Percentiles rank a stretch among this genome's conserved stretches.
Evolutionary conservation across 2,113 vertebrate species (phyloP).

Genomic region (Elephantulus edwardii): DNA sequence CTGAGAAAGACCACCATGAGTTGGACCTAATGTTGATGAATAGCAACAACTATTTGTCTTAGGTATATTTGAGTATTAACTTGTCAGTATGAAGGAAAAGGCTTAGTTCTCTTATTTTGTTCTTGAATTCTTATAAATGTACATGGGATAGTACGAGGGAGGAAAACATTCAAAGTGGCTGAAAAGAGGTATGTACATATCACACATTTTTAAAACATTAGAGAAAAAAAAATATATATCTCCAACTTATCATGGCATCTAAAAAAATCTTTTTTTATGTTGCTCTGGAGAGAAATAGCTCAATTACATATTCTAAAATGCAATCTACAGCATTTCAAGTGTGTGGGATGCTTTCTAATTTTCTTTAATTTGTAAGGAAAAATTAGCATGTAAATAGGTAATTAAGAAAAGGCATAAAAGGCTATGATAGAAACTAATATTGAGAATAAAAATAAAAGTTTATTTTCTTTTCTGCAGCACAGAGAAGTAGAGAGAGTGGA

Average conservation of each 20-base stretch:
- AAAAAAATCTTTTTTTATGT: slow-evolving; percentile 53
- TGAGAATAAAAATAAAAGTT: slow-evolving; percentile 65
- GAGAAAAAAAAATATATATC: slow-evolving; percentile 49
- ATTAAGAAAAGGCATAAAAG: slow-evolving; percentile 69
- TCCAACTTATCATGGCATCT: slow-evolving; percentile 35
- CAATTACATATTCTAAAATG: slow-evolving; percentile 65
- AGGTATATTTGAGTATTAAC: slow-evolving; percentile 21
- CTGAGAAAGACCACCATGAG: neutral
- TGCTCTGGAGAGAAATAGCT: slow-evolving; percentile 45
- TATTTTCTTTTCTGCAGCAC: slow-evolving; percentile 44
- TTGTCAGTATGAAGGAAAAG: neutral
- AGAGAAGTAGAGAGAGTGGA: slow-evolving; percentile 40
- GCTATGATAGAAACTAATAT: slow-evolving; percentile 56
- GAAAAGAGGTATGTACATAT: slow-evolving; percentile 30
- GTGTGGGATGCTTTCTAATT: slow-evolving; percentile 52
- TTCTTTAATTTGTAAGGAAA: slow-evolving; percentile 63
- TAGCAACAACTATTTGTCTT: neutral
- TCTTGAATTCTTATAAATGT: neutral
- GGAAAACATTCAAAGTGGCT: slow-evolving; percentile 43
- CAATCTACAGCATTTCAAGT: slow-evolving; percentile 59
- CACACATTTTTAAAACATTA: slow-evolving; percentile 40
- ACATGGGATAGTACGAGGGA: neutral
- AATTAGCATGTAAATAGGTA: slow-evolving; percentile 71
- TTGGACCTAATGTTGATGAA: neutral
- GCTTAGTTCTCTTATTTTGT: slow-evolving; percentile 4